These are phyloP conservation scores for Cheilosia impressa DNA, from an alignment of 2,888 invertebrate genomes.

Conservation along the genomic window DNA sequence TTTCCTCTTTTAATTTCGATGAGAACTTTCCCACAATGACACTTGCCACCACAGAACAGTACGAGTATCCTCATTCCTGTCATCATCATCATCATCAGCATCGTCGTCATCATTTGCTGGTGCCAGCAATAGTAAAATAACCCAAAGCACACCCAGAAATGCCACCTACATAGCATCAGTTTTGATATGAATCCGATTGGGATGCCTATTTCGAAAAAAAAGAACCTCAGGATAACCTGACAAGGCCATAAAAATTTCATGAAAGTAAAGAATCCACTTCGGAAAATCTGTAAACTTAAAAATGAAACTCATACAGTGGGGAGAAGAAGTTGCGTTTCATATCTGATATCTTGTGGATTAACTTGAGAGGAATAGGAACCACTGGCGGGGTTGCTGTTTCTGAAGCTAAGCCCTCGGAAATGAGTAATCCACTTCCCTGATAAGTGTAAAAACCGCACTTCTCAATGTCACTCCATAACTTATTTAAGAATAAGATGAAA, in stretches of 20 bases:
- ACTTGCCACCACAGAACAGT: neutral
- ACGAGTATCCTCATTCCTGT: conserved; percentile 13
- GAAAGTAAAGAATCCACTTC: conserved; percentile 24
- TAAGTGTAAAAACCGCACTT: too few species aligned
- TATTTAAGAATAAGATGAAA: too few species aligned
- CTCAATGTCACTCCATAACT: too few species aligned
- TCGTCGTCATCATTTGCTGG: conserved; percentile 1
- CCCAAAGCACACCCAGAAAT: conserved; percentile 7
- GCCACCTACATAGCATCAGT: neutral
- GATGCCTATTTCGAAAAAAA: conserved; percentile 1
- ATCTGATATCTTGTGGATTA: too few species aligned
- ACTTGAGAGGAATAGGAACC: too few species aligned
- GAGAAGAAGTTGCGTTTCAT: too few species aligned
- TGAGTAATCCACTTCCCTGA: too few species aligned
- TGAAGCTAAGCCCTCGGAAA: too few species aligned
- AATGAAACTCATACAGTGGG: conserved; percentile 1
- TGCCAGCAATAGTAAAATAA: neutral
- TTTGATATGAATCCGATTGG: conserved; percentile 31
- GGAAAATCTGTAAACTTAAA: conserved; percentile 14
- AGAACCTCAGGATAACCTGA: conserved; percentile 32
- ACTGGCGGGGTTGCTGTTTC: too few species aligned
- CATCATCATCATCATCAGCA: conserved; percentile 7
- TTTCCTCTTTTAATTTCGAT: neutral
- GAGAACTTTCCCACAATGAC: conserved; percentile 21
- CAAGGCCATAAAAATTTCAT: conserved; percentile 41